Base-by-base conservation (phyloP, 2,888 invertebrate genomes). In the Ormyrus thymus region DNA sequence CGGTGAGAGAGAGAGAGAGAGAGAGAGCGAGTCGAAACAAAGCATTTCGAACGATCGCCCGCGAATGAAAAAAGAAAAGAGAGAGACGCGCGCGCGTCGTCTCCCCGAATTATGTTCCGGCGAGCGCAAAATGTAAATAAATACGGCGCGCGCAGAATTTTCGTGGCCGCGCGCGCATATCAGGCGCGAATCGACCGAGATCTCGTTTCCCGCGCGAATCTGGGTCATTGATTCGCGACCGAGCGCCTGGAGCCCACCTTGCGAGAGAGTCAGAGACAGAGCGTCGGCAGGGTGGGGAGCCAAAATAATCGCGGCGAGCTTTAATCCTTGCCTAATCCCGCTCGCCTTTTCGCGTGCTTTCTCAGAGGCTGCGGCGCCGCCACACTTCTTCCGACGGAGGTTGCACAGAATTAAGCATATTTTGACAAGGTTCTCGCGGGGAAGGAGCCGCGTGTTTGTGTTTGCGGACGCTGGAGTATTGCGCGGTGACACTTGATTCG, bases 181-280 rank as follows among this genome's bases (percentile, higher is more conserved):
- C 51, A 13, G 50, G 56, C 79, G 69, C 65, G 77, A 77, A 81
- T 80, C 81, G 82, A 82, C 81, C 83, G 81, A 83, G 83, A 83
- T 82, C 79, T 75, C 70, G 70, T 82, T 75, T 79, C 56, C 29
- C 29, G 15, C 77, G 11, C 76, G 76, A 77, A 83, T 82, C 81
- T 83, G 81, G 83, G 83, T 83, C 83, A 83, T 82, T 83, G 83
- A 83, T 83, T 83, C 80, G 79, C 74, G 51, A 13, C 29, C 71
- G 69, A n/a, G 56, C 13, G 45, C 61, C 71, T 71, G 71, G 71
- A 29, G 29, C 29, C 29, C 29, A 29, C 29, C 29, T 29, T 29
- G 29, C 29, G 29, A 29, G 29, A 29, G 29, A 29, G 29, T n/a
- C n/a, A 29, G 29, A 29, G 29, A 29, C 29, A 29, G 29, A 29